phyloP scores from a whole-genome alignment of 2,113 vertebrate genomes.

The Cryptomyrus ogoouensis region DNA sequence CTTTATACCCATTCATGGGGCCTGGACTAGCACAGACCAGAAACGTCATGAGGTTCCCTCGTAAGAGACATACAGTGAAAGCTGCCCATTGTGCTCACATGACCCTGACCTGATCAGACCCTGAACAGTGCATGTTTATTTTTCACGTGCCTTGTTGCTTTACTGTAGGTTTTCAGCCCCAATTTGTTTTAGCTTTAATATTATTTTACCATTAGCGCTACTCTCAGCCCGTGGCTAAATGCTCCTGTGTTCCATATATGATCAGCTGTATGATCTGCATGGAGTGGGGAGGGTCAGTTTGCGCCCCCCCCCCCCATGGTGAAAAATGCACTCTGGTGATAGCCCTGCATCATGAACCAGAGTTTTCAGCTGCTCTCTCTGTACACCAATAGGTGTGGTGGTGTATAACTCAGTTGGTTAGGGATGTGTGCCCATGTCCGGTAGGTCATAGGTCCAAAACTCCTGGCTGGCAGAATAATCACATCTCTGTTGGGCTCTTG shows the following conservation, averaged over 20 bases:
- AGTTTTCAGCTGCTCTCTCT: not conserved
- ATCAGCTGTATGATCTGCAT: not conserved
- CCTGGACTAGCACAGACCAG: not conserved
- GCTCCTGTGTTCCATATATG: not conserved
- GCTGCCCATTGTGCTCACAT: not conserved
- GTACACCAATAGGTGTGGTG: not conserved
- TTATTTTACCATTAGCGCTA: not conserved
- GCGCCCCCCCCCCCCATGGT: not conserved
- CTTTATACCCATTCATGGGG: not conserved
- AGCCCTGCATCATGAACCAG: not conserved
- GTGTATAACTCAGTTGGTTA: not conserved
- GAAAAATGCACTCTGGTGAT: not conserved
- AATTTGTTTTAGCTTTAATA: not conserved
- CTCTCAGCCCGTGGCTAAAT: not conserved
- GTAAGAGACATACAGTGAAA: not conserved
- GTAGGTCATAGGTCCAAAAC: not conserved
- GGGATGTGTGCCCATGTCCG: not conserved
- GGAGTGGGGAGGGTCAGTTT: not conserved
- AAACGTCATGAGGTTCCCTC: not conserved
- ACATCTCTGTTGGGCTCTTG: not conserved
- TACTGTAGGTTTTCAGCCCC: not conserved
- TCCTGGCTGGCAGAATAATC: not conserved
- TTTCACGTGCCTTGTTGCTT: not conserved
- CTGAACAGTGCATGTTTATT: not conserved
- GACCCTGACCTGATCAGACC: not conserved